Evolutionary conservation across 1,140 invertebrate genomes (phyloP).

Genomic region (Aphis craccivora): DNA sequence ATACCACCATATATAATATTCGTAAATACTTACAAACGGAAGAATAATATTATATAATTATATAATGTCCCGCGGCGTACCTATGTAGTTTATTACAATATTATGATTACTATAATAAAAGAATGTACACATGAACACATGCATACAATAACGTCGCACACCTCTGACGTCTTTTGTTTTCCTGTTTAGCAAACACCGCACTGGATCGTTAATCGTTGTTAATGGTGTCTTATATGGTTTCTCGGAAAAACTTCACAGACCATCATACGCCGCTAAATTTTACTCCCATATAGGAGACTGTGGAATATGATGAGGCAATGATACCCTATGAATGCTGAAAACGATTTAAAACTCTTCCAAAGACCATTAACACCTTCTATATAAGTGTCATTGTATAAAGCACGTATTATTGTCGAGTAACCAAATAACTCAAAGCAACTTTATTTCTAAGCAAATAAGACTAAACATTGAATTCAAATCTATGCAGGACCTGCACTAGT

Average conservation of each 20-base stretch:
- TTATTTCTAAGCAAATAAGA: background rate
- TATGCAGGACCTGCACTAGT: background rate
- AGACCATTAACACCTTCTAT: background rate
- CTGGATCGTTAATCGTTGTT: background rate
- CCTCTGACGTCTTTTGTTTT: constrained; percentile 1
- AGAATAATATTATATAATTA: background rate
- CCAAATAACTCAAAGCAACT: background rate
- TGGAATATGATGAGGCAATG: constrained; percentile 2
- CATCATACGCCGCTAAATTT: background rate
- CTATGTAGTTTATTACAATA: background rate
- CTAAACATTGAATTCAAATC: background rate
- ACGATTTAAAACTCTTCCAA: constrained; percentile 16
- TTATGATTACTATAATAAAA: background rate
- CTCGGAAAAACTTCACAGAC: constrained; percentile 11
- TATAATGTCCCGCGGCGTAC: background rate
- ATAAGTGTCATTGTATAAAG: background rate
- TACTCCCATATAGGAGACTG: background rate
- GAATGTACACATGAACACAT: constrained; percentile 1
- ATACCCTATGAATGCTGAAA: background rate
- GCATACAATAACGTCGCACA: background rate
- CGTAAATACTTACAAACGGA: background rate
- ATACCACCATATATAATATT: background rate
- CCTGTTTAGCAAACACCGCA: constrained; percentile 5
- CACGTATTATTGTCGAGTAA: background rate
- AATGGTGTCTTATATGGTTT: constrained; percentile 4